Evolutionary conservation across 2,888 invertebrate genomes (phyloP).

Genomic region (Spodoptera exigua): DNA sequence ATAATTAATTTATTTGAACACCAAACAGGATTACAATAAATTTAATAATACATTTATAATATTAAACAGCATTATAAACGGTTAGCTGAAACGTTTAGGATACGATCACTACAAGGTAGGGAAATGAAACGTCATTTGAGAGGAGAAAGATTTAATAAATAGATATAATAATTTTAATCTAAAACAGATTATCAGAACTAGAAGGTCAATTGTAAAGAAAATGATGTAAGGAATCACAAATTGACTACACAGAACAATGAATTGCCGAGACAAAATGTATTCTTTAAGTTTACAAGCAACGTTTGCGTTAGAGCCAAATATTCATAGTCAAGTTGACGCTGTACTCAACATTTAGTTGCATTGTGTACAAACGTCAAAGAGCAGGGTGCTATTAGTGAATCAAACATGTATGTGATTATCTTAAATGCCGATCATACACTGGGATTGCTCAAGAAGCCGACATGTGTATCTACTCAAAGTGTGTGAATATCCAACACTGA

Average conservation of each 20-base stretch:
- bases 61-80: conserved; percentile 34
- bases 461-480: conserved; percentile 30
- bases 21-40: conserved; percentile 49
- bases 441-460: conserved; percentile 36
- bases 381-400: conserved; percentile 79
- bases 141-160: conserved; percentile 89
- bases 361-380: conserved; percentile 62
- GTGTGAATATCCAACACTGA: conserved; percentile 55
- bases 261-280: conserved; percentile 68
- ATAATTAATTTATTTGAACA: conserved; percentile 51
- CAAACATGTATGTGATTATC: conserved; percentile 58
- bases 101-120: conserved; percentile 24
- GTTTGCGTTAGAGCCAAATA: conserved; percentile 65
- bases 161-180: conserved; percentile 86
- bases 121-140: conserved; percentile 77
- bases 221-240: conserved; percentile 75
- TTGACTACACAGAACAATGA: conserved; percentile 78
- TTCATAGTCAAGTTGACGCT: conserved; percentile 44
- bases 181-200: conserved; percentile 84
- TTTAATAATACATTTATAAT: conserved; percentile 31
- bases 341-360: conserved; percentile 33
- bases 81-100: conserved; percentile 25
- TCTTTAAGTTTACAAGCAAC: conserved; percentile 51
- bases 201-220: conserved; percentile 78
- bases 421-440: conserved; percentile 50